Conservation (phyloP, 2,888 invertebrate genomes). For the Orgyia antiqua region DNA sequence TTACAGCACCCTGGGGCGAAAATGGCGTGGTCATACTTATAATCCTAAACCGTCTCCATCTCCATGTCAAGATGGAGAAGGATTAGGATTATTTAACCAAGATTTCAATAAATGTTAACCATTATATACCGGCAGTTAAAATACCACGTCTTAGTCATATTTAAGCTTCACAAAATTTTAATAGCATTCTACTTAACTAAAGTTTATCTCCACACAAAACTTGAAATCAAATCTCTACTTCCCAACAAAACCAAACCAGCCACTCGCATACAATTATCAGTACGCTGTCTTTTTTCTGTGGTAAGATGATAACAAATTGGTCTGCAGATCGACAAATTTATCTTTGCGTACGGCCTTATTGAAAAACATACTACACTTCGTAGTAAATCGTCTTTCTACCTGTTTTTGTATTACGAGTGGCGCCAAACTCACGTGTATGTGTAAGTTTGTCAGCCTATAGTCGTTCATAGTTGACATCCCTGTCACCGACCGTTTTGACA, state of each 20-base stretch:
- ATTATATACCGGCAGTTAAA: too few species aligned
- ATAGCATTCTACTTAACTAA: too few species aligned
- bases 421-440: background rate
- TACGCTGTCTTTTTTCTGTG: conserved; percentile 13
- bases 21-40: too few species aligned
- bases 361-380: background rate
- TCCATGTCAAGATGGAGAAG: too few species aligned
- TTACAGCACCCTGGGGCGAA: too few species aligned
- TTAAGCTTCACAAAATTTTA: too few species aligned
- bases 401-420: background rate
- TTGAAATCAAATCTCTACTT: conserved; percentile 13
- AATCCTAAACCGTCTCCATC: too few species aligned
- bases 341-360: conserved; percentile 1
- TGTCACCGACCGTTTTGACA: conserved; percentile 31
- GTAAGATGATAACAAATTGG: conserved; percentile 34
- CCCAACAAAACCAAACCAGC: conserved; percentile 24
- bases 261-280: conserved; percentile 23
- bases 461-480: conserved; percentile 29
- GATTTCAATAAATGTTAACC: too few species aligned
- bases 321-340: conserved; percentile 13
- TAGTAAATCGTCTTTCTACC: background rate
- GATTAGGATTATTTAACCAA: too few species aligned
- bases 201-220: conserved; percentile 17
- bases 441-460: background rate
- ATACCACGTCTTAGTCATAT: too few species aligned